Evolutionary conservation across 2,888 invertebrate genomes (phyloP).

Genomic region (Orthonevra nobilis): DNA sequence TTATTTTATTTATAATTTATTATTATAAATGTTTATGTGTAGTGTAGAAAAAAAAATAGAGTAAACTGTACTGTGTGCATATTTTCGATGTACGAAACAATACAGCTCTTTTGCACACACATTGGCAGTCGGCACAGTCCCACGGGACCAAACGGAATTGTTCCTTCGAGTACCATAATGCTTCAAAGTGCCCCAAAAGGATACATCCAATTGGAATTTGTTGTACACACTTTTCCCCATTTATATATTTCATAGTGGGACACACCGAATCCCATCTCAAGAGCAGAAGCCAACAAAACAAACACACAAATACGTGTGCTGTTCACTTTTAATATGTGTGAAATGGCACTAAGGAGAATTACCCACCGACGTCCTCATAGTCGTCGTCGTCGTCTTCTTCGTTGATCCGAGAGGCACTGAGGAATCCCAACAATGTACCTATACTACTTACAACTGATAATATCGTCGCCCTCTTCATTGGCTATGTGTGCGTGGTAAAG

Average conservation of each 20-base stretch:
- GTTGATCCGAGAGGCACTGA: conserved; percentile 65
- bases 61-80: conserved; percentile 1
- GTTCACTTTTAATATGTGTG: conserved; percentile 71
- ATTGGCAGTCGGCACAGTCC: conserved; percentile 71
- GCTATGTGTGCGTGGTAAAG: conserved; percentile 19
- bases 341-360: conserved; percentile 71
- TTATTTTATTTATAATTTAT: conserved; percentile 62
- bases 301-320: conserved; percentile 68
- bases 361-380: conserved; percentile 52
- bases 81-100: conserved; percentile 52
- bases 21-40: too few relatives aligned
- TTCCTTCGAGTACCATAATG: conserved; percentile 80
- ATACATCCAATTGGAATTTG: conserved; percentile 78
- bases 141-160: conserved; percentile 78
- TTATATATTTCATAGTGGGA: conserved; percentile 69
- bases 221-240: conserved; percentile 73
- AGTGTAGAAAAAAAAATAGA: too few relatives aligned
- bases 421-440: conserved; percentile 69
- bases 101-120: conserved; percentile 36
- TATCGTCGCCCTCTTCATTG: conserved; percentile 30
- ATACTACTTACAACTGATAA: conserved; percentile 70
- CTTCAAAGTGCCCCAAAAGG: conserved; percentile 78
- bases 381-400: conserved; percentile 48
- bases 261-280: conserved; percentile 63
- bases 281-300: conserved; percentile 48